A percentile compares a stretch with the other conserved stretches of the same genome.
phyloP scores from a whole-genome alignment of 2,113 vertebrate species.

The Morone saxatilis region DNA sequence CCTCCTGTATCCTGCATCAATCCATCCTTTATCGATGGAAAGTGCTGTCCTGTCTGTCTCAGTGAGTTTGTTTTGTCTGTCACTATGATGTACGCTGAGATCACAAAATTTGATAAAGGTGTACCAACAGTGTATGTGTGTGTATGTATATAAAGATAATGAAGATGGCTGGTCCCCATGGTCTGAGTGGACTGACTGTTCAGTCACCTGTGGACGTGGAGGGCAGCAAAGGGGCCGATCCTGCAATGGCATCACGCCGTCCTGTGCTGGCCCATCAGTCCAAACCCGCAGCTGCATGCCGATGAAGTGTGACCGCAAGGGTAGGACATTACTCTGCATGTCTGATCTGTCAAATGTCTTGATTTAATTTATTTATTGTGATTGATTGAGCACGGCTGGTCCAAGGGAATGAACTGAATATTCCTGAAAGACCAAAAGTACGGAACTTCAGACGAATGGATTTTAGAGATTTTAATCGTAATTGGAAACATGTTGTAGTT shows the following conservation, averaged over 20 bases:
- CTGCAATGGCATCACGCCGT: slow-evolving; percentile 90
- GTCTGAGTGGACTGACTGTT: slow-evolving; percentile 98
- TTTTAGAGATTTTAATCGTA: slow-evolving; percentile 40
- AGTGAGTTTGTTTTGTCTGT: slow-evolving; percentile 84
- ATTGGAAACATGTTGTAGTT: slow-evolving; percentile 59
- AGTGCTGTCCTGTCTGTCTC: slow-evolving; percentile 93
- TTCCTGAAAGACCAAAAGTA: slow-evolving; percentile 23
- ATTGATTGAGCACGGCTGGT: slow-evolving; percentile 11
- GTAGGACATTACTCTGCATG: slow-evolving; percentile 79
- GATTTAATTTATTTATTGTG: slow-evolving; percentile 6
- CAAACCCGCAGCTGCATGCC: slow-evolving; percentile 93
- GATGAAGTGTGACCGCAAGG: slow-evolving; percentile 91
- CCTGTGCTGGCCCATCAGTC: slow-evolving; percentile 91
- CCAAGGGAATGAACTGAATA: slow-evolving; percentile 8
- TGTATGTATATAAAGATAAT: slow-evolving; percentile 73
- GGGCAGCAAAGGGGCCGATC: slow-evolving; percentile 95
- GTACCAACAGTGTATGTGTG: background rate
- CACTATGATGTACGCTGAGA: background rate
- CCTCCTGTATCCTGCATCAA: slow-evolving; percentile 89
- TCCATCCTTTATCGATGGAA: slow-evolving; percentile 89
- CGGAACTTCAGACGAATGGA: slow-evolving; percentile 32
- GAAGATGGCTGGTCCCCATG: slow-evolving; percentile 96
- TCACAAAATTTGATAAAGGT: background rate
- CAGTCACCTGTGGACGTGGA: slow-evolving; percentile 91
- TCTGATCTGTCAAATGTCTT: slow-evolving; percentile 17